Conservation (phyloP, 1,140 invertebrate species). For the Tetraneura akinire region DNA sequence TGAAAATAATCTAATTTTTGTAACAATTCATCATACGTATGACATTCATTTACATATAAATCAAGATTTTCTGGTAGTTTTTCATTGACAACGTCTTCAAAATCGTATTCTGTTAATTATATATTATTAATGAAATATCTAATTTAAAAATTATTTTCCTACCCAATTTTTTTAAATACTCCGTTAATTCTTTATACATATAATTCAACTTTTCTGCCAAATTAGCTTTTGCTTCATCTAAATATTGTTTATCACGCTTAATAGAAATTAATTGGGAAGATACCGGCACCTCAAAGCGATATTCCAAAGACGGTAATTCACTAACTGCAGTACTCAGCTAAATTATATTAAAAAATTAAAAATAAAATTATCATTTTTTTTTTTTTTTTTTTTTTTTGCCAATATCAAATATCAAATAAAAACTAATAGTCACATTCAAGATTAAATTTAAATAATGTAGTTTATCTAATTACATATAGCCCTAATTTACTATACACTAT, state of each 20-base stretch:
- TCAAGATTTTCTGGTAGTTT: neutral
- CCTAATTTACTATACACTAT: too few species aligned
- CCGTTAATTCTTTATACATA: slow-evolving; percentile 58
- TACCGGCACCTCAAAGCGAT: slow-evolving; percentile 57
- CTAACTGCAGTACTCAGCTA: slow-evolving; percentile 59
- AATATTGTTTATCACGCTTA: slow-evolving; percentile 57
- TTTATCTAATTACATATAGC: too few species aligned
- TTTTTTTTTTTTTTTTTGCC: too few species aligned
- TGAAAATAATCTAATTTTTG: slow-evolving; percentile 42
- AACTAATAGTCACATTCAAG: too few species aligned
- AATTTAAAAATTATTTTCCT: neutral
- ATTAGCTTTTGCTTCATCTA: slow-evolving; percentile 56
- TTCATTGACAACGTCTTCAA: slow-evolving; percentile 17
- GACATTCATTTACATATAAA: neutral
- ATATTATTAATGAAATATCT: neutral
- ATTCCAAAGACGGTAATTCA: slow-evolving; percentile 60
- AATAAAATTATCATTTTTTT: too few species aligned
- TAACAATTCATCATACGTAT: slow-evolving; percentile 18
- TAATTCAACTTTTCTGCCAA: slow-evolving; percentile 57
- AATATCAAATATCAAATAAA: too few species aligned
- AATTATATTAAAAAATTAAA: slow-evolving; percentile 43
- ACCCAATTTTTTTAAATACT: slow-evolving; percentile 58
- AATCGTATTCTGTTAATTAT: slow-evolving; percentile 14
- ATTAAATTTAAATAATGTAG: too few species aligned
- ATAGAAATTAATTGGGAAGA: slow-evolving; percentile 57